phyloP scores from a whole-genome alignment of 2,888 invertebrate genomes.

The Drosophila maculinotata region DNA sequence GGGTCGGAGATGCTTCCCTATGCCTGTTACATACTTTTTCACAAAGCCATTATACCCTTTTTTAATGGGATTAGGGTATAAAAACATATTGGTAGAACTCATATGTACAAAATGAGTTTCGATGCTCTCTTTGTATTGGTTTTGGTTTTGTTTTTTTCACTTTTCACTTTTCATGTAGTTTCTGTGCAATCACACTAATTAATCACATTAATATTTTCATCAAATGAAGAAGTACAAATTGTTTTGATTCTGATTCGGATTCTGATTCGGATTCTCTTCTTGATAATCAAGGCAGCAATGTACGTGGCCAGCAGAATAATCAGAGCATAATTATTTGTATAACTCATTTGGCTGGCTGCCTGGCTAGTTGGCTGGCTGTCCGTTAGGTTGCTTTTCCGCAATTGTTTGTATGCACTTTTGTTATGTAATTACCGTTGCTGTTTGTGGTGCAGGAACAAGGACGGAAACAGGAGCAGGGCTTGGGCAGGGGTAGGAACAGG shows the following conservation, averaged over 20 bases:
- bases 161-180: constrained; percentile 1
- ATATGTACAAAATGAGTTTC: background rate
- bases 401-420: constrained; percentile 62
- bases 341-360: constrained; percentile 52
- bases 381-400: constrained; percentile 18
- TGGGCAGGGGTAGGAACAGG: background rate
- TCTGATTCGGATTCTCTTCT: background rate
- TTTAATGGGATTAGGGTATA: too few species aligned
- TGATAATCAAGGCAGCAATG: constrained; percentile 10
- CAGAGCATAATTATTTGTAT: constrained; percentile 63
- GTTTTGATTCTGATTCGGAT: background rate
- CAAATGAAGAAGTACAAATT: constrained; percentile 2
- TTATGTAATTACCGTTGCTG: constrained; percentile 68
- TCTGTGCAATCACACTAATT: background rate
- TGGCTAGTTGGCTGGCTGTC: constrained; percentile 2
- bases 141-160: background rate
- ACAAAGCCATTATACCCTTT: too few species aligned
- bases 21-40: too few species aligned
- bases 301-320: constrained; percentile 54
- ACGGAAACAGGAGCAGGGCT: background rate
- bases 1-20: too few species aligned
- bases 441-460: background rate
- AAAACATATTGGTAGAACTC: too few species aligned
- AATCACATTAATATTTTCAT: background rate
- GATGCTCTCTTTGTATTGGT: too few species aligned